Evolutionary conservation across 2,888 invertebrate species (phyloP), one percentile per base, ranked within the genome.

Genomic region (Boloria selene): DNA sequence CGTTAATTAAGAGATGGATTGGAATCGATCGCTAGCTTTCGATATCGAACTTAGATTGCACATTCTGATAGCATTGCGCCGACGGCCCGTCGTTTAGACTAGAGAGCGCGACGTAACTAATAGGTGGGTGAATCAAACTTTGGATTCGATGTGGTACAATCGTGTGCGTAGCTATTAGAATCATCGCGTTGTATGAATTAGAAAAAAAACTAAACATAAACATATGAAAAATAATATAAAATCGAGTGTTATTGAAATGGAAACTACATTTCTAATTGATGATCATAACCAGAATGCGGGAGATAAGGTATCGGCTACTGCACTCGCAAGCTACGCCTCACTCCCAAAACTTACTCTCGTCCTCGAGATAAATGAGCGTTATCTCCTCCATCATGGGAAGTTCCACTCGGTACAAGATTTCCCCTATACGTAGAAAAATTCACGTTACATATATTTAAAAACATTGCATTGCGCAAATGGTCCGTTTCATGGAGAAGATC

Each of bases 361-460:
- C 96, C 95, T 96, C 96, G 96, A 96, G 95, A 96, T 96, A 96
- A 94, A 96, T 96, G 94, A 96, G 95, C 93, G 96, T 96, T 93
- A 96, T 96, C 95, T 96, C 96, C 95, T 96, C 96, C 96, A 96
- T 96, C 95, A 96, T 95, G 93, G 96, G 96, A 94, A 96, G 96
- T 95, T 96, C 96, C 95, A 96, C 96, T 94, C 96, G 96, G 94
- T 96, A 96, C 95, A 96, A 96, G 95, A 96, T 96, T 95, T 96
- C 96, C 94, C 95, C 95, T 93, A 93, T 87, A 93, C 90, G 91
- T 92, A 93, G 87, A 93, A 93, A 93, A 91, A 92, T 92, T 88
- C 88, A 88, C 87, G 92, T 93, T 93, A 92, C 85, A 88, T 84
- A 90, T 79, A 86, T 87, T 86, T 85, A 81, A 78, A 79, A 63